Base-by-base conservation (phyloP, 2,888 invertebrate species). In the Slavum lentiscoides region DNA sequence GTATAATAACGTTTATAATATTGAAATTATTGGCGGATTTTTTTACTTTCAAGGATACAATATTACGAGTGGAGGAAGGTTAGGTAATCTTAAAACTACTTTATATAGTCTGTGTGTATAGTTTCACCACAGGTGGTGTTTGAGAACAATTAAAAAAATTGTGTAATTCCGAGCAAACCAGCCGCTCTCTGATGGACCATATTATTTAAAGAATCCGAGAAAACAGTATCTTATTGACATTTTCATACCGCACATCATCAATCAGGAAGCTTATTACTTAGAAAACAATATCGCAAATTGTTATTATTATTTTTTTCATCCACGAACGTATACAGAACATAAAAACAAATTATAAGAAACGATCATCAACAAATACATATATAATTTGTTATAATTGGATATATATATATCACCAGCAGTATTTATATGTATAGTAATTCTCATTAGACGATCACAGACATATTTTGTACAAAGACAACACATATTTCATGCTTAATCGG, bases 391-490 rank as follows among this genome's bases (percentile, higher is more conserved):
- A 3, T 23, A 13, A 21, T 67, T 6, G 37, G 13, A 49, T 5
- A 49, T 30, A 43, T n/a, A n/a, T 4, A 55, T 39, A 37, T 68
- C 17, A 68, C 23, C 8, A 9, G 9, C 59, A 21, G 49, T 3
- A 30, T 23, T 9, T 30, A 55, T 55, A 4, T 2, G 9, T 7
- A 69, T 37, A 37, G 21, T 66, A 67, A 21, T 37, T 37, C 11
- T 21, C 3, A 53, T 53, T 72, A 8, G 62, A 80, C 70, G 43
- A 62, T 64, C 70, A 80, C 80, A 70, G 19, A 80, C 53, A 55
- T 23, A 66, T 72, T 80, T 68, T 39, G 49, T 55, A 80, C 72
- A 72, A 64, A 43, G 23, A 80, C 72, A 49, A 80, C 39, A 72
- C 64, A 72, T 43, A 53, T 39, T 66, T 43, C 80, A 80, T 80